A percentile compares a stretch with the other conserved stretches of the same genome.
Evolutionary conservation across 92 coral and sea anemone species (phyloP).

Genomic region (Montipora capitata): DNA sequence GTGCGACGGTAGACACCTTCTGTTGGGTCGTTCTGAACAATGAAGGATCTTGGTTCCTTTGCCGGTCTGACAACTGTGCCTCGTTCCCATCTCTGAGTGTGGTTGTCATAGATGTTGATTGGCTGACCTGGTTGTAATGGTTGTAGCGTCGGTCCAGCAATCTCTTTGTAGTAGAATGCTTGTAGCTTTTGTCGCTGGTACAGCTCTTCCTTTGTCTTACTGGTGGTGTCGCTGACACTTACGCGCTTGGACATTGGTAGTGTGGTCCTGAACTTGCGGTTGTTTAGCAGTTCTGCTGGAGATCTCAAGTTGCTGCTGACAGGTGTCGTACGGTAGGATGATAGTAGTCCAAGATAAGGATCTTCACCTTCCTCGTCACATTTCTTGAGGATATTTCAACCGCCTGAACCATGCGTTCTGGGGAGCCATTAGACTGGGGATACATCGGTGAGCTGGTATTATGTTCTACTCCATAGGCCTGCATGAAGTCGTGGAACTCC

Average conservation of each 20-base stretch:
- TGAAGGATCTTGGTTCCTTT: conserved; percentile 75
- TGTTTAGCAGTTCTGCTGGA: conserved; percentile 56
- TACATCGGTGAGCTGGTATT: too few species aligned
- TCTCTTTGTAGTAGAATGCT: neutral
- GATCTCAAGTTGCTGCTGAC: conserved; percentile 43
- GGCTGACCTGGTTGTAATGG: conserved; percentile 3
- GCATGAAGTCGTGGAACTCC: too few species aligned
- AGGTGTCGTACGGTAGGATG: conserved; percentile 50
- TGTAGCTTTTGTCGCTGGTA: neutral
- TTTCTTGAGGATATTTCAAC: conserved; percentile 38
- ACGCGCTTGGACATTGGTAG: conserved; percentile 17
- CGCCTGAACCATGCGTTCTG: neutral
- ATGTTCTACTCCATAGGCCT: too few species aligned
- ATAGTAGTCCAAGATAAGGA: conserved; percentile 61
- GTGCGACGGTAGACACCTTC: conserved; percentile 71
- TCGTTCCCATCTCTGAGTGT: conserved; percentile 54
- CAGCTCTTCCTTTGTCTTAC: conserved; percentile 1
- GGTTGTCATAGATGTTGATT: conserved; percentile 56
- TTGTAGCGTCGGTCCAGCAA: neutral
- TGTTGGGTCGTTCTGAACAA: conserved; percentile 57
- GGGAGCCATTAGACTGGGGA: too few species aligned
- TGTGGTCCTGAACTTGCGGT: conserved; percentile 30
- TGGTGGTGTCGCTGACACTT: neutral
- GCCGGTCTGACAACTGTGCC: conserved; percentile 65
- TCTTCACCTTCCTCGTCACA: conserved; percentile 58